These are phyloP conservation scores for Paguma larvata DNA, from an alignment of 2,797 vertebrate genomes.

Conservation along the genomic window DNA sequence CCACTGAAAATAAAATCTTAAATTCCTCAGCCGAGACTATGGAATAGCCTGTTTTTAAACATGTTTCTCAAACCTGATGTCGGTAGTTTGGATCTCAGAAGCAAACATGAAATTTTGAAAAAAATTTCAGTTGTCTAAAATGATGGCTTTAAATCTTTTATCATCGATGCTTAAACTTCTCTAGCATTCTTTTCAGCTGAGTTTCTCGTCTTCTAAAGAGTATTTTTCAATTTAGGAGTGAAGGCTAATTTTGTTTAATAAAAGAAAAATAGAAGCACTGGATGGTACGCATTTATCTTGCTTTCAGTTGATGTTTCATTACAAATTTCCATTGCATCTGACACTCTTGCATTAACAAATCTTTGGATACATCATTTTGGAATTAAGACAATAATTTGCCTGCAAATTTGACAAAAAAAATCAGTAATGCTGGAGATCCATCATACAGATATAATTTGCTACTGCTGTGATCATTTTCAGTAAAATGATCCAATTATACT, in stretches of 20 bases:
- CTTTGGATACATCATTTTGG: conserved; percentile 74
- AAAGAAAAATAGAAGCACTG: conserved; percentile 44
- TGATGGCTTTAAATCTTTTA: conserved; percentile 46
- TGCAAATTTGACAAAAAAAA: conserved; percentile 77
- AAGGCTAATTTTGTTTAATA: conserved; percentile 75
- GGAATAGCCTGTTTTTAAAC: background rate
- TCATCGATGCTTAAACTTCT: conserved; percentile 12
- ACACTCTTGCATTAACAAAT: conserved; percentile 49
- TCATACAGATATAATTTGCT: conserved; percentile 78
- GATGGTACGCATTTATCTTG: background rate
- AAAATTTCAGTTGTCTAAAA: conserved; percentile 53
- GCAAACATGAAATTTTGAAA: conserved; percentile 54
- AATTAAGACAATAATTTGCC: conserved; percentile 81
- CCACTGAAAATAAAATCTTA: conserved; percentile 11
- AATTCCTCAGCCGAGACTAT: background rate
- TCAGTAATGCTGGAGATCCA: conserved; percentile 65
- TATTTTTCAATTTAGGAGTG: conserved; percentile 52
- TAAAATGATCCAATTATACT: conserved; percentile 70
- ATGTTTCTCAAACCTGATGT: conserved; percentile 69
- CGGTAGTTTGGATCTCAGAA: conserved; percentile 43
- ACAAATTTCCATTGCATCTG: conserved; percentile 45
- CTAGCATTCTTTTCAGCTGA: conserved; percentile 25
- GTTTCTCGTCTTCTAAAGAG: background rate
- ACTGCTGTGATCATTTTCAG: conserved; percentile 76
- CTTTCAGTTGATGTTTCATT: conserved; percentile 49